Evolutionary conservation across 1,140 invertebrate species (phyloP), one percentile per base, ranked within the genome.

Genomic region (Diachasma alloeum): DNA sequence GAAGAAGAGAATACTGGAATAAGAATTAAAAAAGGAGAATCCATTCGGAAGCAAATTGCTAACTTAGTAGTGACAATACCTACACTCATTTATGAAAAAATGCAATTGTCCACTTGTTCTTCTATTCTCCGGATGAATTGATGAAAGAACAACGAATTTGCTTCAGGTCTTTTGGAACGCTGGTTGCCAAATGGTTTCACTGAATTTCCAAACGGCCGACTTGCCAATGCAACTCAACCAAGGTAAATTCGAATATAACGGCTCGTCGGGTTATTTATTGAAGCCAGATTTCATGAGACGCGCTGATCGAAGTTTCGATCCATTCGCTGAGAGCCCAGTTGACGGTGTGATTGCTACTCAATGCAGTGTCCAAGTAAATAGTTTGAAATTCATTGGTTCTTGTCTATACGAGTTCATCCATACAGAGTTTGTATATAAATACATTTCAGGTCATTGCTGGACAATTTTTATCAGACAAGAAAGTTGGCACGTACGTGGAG

Each of bases 161-260:
- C 53, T 36, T 66, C 63, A 95, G 94, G 95, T 96, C 63, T 97
- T 97, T 88, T 97, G 96, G 96, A 97, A 97, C 90, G 96, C 95
- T 42, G 95, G 95, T 75, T 96, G 95, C 85, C 96, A 97, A 91
- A 99, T 99, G 98, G 98, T 99, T 13, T 98, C 99, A 0, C 91
- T 99, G n/a, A 99, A 99, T 91, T 99, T 99, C 91, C 99, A 99
- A 93, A 99, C 98, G 13, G 94, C 98, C 15, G 99, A 99, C 92
- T 91, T 99, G 77, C 98, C 98, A 13, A 99, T 99, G 98, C 99
- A 99, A 91, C 91, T 99, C 74, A 99, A 99, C 91, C 98, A 99
- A 91, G 99, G 99, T 78, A 99, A 99, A 92, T 99, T 99, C 91
- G 99, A 99, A 88, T 98, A 99, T 86, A 99, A 99, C 86, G 98